These are phyloP conservation scores for Crossaster papposus DNA, from an alignment of 53 echinoderm and acorn worm genomes.

Conservation along the genomic window DNA sequence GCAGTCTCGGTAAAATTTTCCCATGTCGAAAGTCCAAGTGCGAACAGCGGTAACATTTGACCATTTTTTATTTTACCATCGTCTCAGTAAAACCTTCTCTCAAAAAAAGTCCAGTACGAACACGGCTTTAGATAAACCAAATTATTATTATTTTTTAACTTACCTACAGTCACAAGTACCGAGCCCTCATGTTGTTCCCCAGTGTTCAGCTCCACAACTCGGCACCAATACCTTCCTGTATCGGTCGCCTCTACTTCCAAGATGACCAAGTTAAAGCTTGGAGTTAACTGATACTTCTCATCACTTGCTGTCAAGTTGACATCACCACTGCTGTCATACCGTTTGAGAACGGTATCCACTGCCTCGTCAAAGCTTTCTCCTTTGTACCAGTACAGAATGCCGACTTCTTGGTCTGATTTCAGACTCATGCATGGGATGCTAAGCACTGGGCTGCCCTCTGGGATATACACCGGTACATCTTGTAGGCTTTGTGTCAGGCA, in stretches of 20 bases:
- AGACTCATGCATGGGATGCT: constrained; percentile 20
- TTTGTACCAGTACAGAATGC: constrained; percentile 22
- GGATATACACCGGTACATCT: neutral
- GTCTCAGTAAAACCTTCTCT: no score
- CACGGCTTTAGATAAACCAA: no score
- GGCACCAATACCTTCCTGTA: constrained; percentile 35
- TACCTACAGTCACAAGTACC: constrained; percentile 16
- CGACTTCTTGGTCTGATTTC: neutral
- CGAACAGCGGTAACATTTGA: no score
- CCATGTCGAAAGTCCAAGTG: no score
- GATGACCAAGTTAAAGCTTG: neutral
- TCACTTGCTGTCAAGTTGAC: neutral
- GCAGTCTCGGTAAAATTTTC: no score
- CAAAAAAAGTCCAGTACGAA: neutral
- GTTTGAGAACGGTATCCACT: neutral
- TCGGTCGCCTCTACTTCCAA: neutral
- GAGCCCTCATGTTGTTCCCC: neutral
- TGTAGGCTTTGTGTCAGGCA: neutral
- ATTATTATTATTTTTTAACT: no score
- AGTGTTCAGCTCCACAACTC: neutral
- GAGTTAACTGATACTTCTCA: neutral
- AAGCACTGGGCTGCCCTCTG: neutral
- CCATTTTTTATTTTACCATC: no score
- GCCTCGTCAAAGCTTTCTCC: constrained; percentile 5
- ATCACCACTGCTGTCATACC: neutral